phyloP scores from a whole-genome alignment of 2,113 vertebrate species.

The Coracopsis vasa region DNA sequence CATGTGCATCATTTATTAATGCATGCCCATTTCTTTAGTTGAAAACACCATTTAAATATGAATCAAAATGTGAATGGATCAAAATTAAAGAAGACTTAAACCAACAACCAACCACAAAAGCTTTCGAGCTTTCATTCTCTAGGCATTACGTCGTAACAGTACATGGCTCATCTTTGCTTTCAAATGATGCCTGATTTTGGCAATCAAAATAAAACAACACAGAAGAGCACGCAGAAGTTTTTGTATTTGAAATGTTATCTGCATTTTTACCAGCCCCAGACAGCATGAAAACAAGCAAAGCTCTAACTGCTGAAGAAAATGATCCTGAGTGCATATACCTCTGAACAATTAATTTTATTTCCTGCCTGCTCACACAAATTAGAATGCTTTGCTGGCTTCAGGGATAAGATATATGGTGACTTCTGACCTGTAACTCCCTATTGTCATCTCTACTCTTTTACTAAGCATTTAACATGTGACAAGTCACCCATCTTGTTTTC shows the following conservation, averaged over 20 bases:
- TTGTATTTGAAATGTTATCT: neutral
- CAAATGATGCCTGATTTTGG: neutral
- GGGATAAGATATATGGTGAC: neutral
- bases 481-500: neutral
- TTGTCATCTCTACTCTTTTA: neutral
- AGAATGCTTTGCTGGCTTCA: neutral
- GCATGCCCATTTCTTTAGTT: neutral
- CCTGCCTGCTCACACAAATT: neutral
- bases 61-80: neutral
- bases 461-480: neutral
- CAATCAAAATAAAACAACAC: neutral
- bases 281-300: neutral
- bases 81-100: constrained; percentile 18
- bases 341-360: neutral
- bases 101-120: neutral
- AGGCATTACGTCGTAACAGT: neutral
- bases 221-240: neutral
- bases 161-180: neutral
- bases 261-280: neutral
- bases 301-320: neutral
- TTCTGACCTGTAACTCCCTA: neutral
- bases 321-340: neutral
- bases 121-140: neutral
- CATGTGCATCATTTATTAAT: constrained; percentile 3
- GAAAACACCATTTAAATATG: neutral